Evolutionary conservation across 2,113 vertebrate genomes (phyloP), one percentile per base, ranked within the genome.

Genomic region (Sinocyclocheilus anophthalmus): DNA sequence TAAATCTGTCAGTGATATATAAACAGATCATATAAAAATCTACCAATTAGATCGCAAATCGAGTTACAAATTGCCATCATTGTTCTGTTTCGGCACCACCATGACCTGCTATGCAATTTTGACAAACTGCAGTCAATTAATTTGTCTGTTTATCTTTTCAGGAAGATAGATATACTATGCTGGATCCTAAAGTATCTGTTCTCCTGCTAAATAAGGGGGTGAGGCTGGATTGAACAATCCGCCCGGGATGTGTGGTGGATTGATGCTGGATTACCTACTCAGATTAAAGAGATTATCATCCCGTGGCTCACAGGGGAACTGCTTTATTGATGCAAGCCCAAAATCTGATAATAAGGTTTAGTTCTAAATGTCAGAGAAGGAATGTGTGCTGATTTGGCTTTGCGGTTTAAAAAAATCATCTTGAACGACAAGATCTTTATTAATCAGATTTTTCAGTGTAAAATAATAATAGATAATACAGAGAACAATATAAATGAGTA

Each of bases 231-330:
- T 12, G 24, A 13, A 81, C n/a, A 81, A 67, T 81, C 24, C 0
- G 10, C 39, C 78, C 79, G 37, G 79, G 79, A 30, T 67, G 79
- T 65, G 79, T 67, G 61, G 24, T 0, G 24, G 42, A 81, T 9
- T 63, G 39, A 63, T 80, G 78, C 78, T 80, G 78, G 78, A 80
- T 81, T 81, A 81, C 79, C 79, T 48, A 65, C 61, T 81, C 61
- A 67, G 79, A 81, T 81, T 81, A 81, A 81, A 67, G 61, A 72
- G 81, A 83, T 83, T 83, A 83, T 82, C 80, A 82, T 82, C 61
- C 39, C 24, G 24, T 69, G 80, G 39, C 24, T 69, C 80, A 37
- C n/a, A 53, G 61, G 81, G 26, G 65, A 69, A 83, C 63, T 83
- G 48, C 26, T 72, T 83, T 55, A 83, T n/a, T 72, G 63, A 83